Conservation (phyloP, 2,888 invertebrate genomes). For the Cryptocephalus moraei region DNA sequence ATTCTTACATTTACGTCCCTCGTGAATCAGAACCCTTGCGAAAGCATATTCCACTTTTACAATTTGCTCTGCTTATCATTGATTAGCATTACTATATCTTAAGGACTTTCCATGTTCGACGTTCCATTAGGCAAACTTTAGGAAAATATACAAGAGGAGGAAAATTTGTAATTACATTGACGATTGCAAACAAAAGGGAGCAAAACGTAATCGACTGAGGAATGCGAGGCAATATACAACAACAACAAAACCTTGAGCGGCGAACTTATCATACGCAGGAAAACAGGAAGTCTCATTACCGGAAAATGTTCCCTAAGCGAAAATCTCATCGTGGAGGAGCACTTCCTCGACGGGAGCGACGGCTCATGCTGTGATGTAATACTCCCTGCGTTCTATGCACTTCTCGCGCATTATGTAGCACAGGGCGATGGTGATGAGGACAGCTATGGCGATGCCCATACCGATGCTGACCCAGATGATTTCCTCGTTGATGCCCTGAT, state of each 20-base stretch:
- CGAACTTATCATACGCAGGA: too few relatives aligned
- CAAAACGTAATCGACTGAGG: background rate
- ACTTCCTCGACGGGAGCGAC: slow-evolving; percentile 24
- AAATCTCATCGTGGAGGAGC: background rate
- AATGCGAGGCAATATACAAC: background rate
- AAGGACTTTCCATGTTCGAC: too few relatives aligned
- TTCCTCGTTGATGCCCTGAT: slow-evolving; percentile 78
- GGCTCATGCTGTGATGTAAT: slow-evolving; percentile 58
- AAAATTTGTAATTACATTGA: too few relatives aligned
- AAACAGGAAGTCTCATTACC: background rate
- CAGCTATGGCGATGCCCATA: slow-evolving; percentile 72
- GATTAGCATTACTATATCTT: too few relatives aligned
- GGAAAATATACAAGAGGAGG: too few relatives aligned
- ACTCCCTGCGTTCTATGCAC: slow-evolving; percentile 64
- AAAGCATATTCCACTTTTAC: too few relatives aligned
- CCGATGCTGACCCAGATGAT: slow-evolving; percentile 85
- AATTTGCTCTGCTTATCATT: too few relatives aligned
- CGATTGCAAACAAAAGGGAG: too few relatives aligned
- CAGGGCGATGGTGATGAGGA: slow-evolving; percentile 70
- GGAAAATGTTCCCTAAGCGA: background rate
- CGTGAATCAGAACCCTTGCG: too few relatives aligned
- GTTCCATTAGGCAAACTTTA: too few relatives aligned
- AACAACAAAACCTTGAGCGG: background rate
- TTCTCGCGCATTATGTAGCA: slow-evolving; percentile 76
- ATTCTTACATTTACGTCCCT: too few relatives aligned